These are phyloP conservation scores for Drosophila ogumai DNA, from an alignment of 1,140 invertebrate genomes.

Conservation along the genomic window DNA sequence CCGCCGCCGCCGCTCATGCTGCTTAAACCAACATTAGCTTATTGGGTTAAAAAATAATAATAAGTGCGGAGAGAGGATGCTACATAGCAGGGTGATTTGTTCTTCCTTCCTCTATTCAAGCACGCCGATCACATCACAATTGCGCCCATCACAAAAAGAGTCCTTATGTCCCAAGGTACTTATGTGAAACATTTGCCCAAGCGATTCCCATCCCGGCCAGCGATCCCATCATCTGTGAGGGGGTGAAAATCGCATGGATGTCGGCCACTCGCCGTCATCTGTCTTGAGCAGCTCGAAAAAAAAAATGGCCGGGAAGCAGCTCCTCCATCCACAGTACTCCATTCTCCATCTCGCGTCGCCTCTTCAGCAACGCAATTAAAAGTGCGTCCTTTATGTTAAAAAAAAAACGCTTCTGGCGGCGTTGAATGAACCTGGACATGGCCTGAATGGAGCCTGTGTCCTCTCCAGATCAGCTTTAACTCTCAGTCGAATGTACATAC, in stretches of 20 bases:
- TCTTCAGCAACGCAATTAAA: slow-evolving; percentile 10
- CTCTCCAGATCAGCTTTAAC: slow-evolving; percentile 23
- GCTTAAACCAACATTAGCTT: slow-evolving; percentile 61
- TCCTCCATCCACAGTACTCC: background rate
- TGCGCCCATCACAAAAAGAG: slow-evolving; percentile 19
- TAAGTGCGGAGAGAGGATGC: slow-evolving; percentile 3
- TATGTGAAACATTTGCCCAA: slow-evolving; percentile 43
- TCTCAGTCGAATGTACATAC: background rate
- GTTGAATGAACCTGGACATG: slow-evolving; percentile 9
- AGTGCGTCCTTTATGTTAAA: slow-evolving; percentile 4
- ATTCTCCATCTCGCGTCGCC: slow-evolving; percentile 3
- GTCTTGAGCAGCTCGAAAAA: slow-evolving; percentile 22
- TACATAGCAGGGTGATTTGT: slow-evolving; percentile 36
- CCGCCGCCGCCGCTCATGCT: slow-evolving; percentile 5
- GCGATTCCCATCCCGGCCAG: slow-evolving; percentile 23
- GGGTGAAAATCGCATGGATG: slow-evolving; percentile 29
- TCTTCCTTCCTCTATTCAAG: slow-evolving; percentile 42
- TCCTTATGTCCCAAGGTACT: slow-evolving; percentile 31
- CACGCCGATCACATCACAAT: slow-evolving; percentile 39
- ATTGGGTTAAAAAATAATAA: slow-evolving; percentile 52
- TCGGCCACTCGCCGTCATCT: slow-evolving; percentile 22
- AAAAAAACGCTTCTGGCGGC: background rate
- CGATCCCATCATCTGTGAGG: slow-evolving; percentile 12
- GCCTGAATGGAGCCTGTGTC: slow-evolving; percentile 9
- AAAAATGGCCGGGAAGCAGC: slow-evolving; percentile 23